phyloP scores from a whole-genome alignment of 1,140 invertebrate species.

The Pachyrhynchus sulphureomaculatus region DNA sequence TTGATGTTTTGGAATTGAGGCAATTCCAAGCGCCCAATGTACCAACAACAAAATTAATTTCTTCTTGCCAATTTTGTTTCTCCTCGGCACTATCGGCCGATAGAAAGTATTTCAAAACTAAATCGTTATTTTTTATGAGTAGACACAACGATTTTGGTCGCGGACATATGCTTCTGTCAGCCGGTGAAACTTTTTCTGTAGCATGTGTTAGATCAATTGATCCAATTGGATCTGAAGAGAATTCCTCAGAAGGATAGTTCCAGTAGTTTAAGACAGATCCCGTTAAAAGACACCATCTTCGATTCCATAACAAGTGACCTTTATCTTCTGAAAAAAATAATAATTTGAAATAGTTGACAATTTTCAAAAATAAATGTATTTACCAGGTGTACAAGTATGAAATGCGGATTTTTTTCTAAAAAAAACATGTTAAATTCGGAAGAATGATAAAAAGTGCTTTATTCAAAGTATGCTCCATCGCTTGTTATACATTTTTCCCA shows the following conservation, averaged over 20 bases:
- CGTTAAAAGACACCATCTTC: slow-evolving; percentile 51
- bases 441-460: too few species aligned
- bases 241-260: slow-evolving; percentile 53
- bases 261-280: slow-evolving; percentile 49
- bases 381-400: too few species aligned
- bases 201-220: slow-evolving; percentile 49
- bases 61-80: slow-evolving; percentile 48
- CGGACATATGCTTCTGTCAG: slow-evolving; percentile 48
- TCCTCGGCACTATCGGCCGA: slow-evolving; percentile 48
- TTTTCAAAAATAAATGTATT: too few species aligned
- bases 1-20: not conserved
- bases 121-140: slow-evolving; percentile 32
- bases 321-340: slow-evolving; percentile 23
- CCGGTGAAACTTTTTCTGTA: slow-evolving; percentile 35
- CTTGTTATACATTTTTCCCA: too few species aligned
- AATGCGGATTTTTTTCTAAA: too few species aligned
- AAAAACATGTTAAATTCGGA: too few species aligned
- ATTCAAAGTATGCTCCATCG: too few species aligned
- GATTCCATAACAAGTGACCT: slow-evolving; percentile 48
- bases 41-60: slow-evolving; percentile 50
- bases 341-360: not conserved
- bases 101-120: slow-evolving; percentile 40
- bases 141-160: slow-evolving; percentile 50
- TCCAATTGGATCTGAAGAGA: slow-evolving; percentile 37
- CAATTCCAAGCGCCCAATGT: slow-evolving; percentile 16